A percentile compares a stretch with the other conserved stretches of the same genome.
These are phyloP conservation scores for Liopterus haemorrhoidalis DNA, from an alignment of 2,888 invertebrate genomes.

Conservation along the genomic window DNA sequence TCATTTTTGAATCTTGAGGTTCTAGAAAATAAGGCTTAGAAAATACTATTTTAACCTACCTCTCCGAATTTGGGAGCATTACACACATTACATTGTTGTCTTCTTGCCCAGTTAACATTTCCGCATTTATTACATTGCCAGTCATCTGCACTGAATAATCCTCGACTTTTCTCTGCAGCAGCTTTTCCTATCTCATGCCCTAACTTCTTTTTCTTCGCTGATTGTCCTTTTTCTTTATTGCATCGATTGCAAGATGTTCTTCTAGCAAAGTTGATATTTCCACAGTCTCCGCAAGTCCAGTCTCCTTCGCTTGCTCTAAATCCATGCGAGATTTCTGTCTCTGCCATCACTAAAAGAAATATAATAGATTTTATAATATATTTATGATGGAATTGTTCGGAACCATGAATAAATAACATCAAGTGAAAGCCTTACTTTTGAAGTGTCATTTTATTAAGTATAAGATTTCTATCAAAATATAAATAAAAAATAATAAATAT, in stretches of 20 bases:
- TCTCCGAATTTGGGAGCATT: slow-evolving; percentile 97
- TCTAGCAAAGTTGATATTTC: slow-evolving; percentile 91
- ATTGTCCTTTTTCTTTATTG: slow-evolving; percentile 61
- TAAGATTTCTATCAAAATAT: too few relatives aligned
- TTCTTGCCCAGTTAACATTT: slow-evolving; percentile 98
- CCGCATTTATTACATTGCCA: slow-evolving; percentile 99
- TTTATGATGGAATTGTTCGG: too few relatives aligned
- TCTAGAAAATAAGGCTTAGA: too few relatives aligned
- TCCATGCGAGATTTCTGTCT: slow-evolving; percentile 13
- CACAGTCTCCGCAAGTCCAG: slow-evolving; percentile 72
- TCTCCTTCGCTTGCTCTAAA: slow-evolving; percentile 47
- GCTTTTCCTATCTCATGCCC: slow-evolving; percentile 97
- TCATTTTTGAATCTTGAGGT: too few relatives aligned
- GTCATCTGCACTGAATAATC: slow-evolving; percentile 94
- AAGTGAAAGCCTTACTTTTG: too few relatives aligned
- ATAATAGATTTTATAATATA: too few relatives aligned
- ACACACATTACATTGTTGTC: slow-evolving; percentile 96
- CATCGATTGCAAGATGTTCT: slow-evolving; percentile 88
- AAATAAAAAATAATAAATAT: too few relatives aligned
- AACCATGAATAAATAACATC: too few relatives aligned
- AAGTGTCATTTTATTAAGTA: too few relatives aligned
- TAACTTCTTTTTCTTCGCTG: slow-evolving; percentile 69
- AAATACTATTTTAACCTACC: too few relatives aligned
- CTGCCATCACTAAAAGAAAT: slow-evolving; percentile 12
- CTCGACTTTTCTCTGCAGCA: slow-evolving; percentile 95